phyloP scores from a whole-genome alignment of 2,888 invertebrate species.

The Phytoseiulus persimilis region DNA sequence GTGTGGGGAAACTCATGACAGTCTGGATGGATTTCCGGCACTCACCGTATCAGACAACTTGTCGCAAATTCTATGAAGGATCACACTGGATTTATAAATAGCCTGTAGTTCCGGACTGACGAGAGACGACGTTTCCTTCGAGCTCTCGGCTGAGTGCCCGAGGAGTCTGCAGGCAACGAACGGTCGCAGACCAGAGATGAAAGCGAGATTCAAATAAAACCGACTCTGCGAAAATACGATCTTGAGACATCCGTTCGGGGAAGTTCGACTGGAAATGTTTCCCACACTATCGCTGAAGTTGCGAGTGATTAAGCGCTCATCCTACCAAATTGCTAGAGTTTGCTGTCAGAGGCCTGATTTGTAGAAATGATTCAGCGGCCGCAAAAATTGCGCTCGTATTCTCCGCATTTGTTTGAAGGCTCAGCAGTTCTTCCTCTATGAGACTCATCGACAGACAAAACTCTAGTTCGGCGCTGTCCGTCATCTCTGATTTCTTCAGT shows the following conservation, averaged over 20 bases:
- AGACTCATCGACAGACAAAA: background rate
- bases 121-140: background rate
- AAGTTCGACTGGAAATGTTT: too few species aligned
- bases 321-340: conserved; percentile 17
- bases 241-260: background rate
- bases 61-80: background rate
- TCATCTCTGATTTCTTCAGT: conserved; percentile 6
- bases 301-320: too few species aligned
- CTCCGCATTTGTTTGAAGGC: background rate
- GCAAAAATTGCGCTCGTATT: conserved; percentile 9
- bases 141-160: background rate
- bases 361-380: background rate
- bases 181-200: conserved; percentile 10
- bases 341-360: background rate
- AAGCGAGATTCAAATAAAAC: conserved; percentile 30
- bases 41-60: conserved; percentile 9
- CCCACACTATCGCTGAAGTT: too few species aligned
- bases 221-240: background rate
- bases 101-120: background rate
- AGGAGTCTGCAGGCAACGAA: background rate
- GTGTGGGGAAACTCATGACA: too few species aligned
- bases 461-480: conserved; percentile 7
- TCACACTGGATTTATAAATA: background rate
- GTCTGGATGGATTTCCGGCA: background rate
- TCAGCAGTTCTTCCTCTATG: conserved; percentile 10